Base-by-base conservation (phyloP, 2,113 vertebrate genomes). In the Speoplatyrhinus poulsoni region DNA sequence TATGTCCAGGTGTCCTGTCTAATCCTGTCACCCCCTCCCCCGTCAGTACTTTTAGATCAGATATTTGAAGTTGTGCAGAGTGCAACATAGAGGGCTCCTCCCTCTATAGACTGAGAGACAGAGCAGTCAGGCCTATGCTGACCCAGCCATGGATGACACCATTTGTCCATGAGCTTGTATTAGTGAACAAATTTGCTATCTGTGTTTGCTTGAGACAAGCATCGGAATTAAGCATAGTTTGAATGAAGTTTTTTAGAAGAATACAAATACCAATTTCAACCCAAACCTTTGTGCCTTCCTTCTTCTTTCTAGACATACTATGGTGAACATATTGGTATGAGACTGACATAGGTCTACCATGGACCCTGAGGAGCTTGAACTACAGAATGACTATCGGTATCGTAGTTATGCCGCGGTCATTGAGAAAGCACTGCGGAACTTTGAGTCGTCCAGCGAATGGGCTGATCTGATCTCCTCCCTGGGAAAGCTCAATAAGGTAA, bases 371-470 rank as follows among this genome's bases (percentile, higher is more conserved):
- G 97, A 99, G 84, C 87, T 93, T 49, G 95, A 98, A 70, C 92
- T 99, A 50, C 89, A 95, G 60, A 95, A 89, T 70, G 98, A 99
- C 84, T 98, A 97, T 90, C 94, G 96, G 54, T 99, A 99, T 86
- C 94, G 95, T 72, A 98, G 86, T 88, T 99, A 99, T 33, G 92
- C 93, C 0, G 91, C 95, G 0, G 94, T 93, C 0, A 97, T 99
- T 19, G 98, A 99, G 79, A 99, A 99, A 88, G 97, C 98, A 10
- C 85, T 99, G 75, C 93, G 96, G 67, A 99, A 96, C 87, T 99
- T 99, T 67, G 98, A 99, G 72, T 99, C 97, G 2, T 99, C 97
- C 0, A 99, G 93, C 8, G 98, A 99, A 82, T 99, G 98, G 98
- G 98, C 98, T 0, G 98, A 99, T 82, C 96, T 99, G 41, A 99